Evolutionary conservation across 2,113 vertebrate genomes (phyloP).

Genomic region (Vulpes ferrilata): DNA sequence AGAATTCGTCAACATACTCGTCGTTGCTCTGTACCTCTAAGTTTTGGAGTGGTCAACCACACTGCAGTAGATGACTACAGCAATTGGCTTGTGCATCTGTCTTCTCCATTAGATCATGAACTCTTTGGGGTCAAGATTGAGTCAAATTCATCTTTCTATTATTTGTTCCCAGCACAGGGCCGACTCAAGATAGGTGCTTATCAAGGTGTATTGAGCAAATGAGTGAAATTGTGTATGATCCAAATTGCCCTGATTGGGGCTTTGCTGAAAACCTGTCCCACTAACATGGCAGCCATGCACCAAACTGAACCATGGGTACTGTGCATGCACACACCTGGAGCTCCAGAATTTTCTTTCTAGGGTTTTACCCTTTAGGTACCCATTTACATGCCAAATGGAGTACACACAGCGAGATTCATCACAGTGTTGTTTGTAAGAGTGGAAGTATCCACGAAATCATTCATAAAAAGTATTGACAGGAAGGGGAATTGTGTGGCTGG

Average conservation of each 20-base stretch:
- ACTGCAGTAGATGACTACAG: background rate
- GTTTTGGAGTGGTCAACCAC: rapidly evolving
- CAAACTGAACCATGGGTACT: no score
- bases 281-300: background rate
- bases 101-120: background rate
- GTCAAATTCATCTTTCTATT: background rate
- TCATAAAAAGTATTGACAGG: background rate
- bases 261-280: background rate
- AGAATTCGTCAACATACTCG: background rate
- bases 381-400: background rate
- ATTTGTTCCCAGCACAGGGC: background rate
- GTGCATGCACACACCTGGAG: no score
- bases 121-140: background rate
- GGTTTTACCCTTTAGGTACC: background rate
- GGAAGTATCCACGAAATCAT: background rate
- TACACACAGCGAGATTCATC: background rate
- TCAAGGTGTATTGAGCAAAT: background rate
- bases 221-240: background rate
- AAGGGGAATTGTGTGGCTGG: background rate
- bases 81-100: background rate
- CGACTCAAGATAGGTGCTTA: no score
- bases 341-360: background rate
- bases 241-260: background rate
- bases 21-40: no score
- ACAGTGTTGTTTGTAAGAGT: background rate